Conservation (phyloP, 2,113 vertebrate genomes). For the Calidris pygmaea region DNA sequence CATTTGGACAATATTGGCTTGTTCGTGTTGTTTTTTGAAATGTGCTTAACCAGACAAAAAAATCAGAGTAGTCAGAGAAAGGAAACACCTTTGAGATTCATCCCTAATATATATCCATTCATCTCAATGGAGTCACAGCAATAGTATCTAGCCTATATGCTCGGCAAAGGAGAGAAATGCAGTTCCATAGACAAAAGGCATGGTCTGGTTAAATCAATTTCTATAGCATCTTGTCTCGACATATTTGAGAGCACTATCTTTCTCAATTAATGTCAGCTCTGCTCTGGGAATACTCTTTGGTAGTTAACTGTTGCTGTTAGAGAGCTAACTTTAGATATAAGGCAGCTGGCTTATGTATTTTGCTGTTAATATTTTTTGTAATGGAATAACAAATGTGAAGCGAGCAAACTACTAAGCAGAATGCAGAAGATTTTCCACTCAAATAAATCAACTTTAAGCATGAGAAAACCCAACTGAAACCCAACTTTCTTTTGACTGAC, state of each 20-base stretch:
- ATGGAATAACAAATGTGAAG: slow-evolving; percentile 23
- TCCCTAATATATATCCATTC: background rate
- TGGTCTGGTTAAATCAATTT: slow-evolving; percentile 49
- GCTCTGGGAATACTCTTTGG: slow-evolving; percentile 49
- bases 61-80: background rate
- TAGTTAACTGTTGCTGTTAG: slow-evolving; percentile 57
- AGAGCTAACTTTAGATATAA: slow-evolving; percentile 41
- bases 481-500: background rate
- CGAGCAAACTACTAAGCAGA: background rate
- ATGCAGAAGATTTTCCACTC: background rate
- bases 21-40: slow-evolving; percentile 21
- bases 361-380: slow-evolving; percentile 41
- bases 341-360: slow-evolving; percentile 49
- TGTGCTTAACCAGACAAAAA: background rate
- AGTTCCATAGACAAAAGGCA: slow-evolving; percentile 34
- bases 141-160: background rate
- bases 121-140: background rate
- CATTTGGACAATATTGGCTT: background rate
- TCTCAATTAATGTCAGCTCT: slow-evolving; percentile 61
- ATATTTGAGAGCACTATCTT: slow-evolving; percentile 46
- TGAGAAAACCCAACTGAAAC: background rate
- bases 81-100: slow-evolving; percentile 36
- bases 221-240: slow-evolving; percentile 44
- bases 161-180: slow-evolving; percentile 7
- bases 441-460: slow-evolving; percentile 35